Evolutionary conservation across 2,888 invertebrate genomes (phyloP), one percentile per base, ranked within the genome.

Genomic region (Sphecodes monilicornis): DNA sequence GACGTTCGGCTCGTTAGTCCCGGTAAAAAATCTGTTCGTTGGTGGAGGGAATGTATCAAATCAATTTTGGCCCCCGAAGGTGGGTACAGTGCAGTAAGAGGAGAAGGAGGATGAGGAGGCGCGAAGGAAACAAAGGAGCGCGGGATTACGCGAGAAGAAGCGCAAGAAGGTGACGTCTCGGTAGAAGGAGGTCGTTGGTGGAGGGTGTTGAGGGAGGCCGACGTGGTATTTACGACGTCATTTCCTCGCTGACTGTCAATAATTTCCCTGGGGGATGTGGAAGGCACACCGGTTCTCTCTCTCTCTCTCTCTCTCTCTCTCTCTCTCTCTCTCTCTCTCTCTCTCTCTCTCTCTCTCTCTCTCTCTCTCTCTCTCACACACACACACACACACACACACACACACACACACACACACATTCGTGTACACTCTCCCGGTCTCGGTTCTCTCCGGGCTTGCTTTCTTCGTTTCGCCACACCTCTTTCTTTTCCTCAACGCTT

Each of bases 191-290:
- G 80, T 83, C 43, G 78, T 50, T 29, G 60, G 80, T n/a, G 64
- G 75, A 70, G 64, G 29, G 46, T 43, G 69, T 75, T 22, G 70
- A 16, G 22, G 74, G 75, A 80, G 90, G 89, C 87, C 91, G 90
- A 88, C 91, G 91, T 93, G 93, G 93, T 94, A 94, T 94, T 94
- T 94, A 94, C 94, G 94, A 93, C 93, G 93, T 94, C 93, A 94
- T 94, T 94, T 94, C 93, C 94, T 93, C 90, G 93, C 93, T 93
- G 93, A 94, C 94, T 94, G 94, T 94, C 94, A 94, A 94, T 94
- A 94, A 94, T 94, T 94, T 94, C 94, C 94, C 94, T 92, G 79
- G 94, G 93, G 94, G 92, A 93, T 91, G 92, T 90, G 90, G 89
- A 92, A 93, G 93, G 92, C 74, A 74, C 4, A 64, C 86, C 46